These are phyloP conservation scores for Calyptomena viridis DNA, from an alignment of 2,113 vertebrate genomes.

Conservation along the genomic window DNA sequence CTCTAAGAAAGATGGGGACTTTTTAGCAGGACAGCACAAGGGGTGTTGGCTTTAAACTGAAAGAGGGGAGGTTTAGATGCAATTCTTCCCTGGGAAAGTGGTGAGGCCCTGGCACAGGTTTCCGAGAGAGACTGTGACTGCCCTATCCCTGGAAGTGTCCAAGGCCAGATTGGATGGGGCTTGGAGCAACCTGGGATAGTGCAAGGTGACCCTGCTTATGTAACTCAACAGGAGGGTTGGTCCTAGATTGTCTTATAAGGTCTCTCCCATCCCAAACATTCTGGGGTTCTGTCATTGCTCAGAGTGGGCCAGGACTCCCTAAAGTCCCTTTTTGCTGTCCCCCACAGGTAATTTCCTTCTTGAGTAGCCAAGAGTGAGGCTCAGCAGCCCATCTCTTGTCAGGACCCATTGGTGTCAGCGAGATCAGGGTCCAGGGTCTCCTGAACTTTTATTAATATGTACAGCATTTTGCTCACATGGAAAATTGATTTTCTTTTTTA, in stretches of 20 bases:
- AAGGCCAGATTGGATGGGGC: rapidly evolving
- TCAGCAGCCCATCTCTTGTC: background rate
- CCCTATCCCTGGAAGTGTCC: background rate
- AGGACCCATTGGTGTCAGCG: background rate
- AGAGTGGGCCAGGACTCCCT: background rate
- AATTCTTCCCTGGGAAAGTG: background rate
- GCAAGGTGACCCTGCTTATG: background rate
- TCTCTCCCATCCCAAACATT: background rate
- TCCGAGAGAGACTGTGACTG: background rate
- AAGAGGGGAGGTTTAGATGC: background rate
- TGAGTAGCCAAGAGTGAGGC: background rate
- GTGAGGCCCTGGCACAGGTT: too few species aligned
- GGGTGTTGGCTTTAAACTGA: background rate
- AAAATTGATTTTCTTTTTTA: slow-evolving; percentile 75
- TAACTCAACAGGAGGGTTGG: too few species aligned
- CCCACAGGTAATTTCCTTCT: background rate
- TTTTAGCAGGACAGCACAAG: background rate
- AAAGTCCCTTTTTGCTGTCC: background rate
- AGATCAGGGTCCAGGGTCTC: background rate
- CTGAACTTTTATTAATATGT: slow-evolving; percentile 59
- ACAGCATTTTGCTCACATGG: slow-evolving; percentile 43
- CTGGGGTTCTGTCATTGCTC: background rate
- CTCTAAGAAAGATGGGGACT: background rate
- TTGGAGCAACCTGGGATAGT: background rate
- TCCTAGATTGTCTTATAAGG: background rate